Conservation (phyloP, 2,113 vertebrate genomes). For the Porphyrio hochstetteri region DNA sequence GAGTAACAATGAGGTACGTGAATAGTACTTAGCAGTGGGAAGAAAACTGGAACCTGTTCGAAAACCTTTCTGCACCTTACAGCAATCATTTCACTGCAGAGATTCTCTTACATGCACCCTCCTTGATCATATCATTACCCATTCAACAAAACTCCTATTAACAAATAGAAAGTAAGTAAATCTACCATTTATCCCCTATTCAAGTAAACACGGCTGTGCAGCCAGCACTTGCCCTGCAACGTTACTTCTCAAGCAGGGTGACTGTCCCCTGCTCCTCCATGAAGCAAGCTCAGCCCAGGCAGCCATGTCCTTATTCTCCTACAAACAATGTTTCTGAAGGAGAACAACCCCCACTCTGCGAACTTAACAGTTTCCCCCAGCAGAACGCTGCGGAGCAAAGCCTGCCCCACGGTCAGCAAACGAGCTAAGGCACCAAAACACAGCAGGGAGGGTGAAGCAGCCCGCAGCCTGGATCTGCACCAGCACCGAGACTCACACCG, state of each 20-base stretch:
- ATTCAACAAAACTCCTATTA: not conserved
- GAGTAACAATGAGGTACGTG: not conserved
- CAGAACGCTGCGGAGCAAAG: not conserved
- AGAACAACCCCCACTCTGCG: not conserved
- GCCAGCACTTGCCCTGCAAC: not conserved
- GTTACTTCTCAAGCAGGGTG: conserved; percentile 23
- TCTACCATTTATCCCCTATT: not conserved
- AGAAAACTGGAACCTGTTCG: not conserved
- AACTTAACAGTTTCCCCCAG: not conserved
- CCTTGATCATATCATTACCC: not conserved
- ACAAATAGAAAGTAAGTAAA: conserved; percentile 4
- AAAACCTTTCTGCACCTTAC: conserved; percentile 28
- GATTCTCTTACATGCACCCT: not conserved
- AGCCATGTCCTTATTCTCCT: conserved; percentile 62
- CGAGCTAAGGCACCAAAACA: not conserved
- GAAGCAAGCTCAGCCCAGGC: conserved; percentile 43
- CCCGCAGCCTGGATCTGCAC: conserved; percentile 24
- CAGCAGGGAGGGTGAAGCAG: not conserved
- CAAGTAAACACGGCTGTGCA: not conserved
- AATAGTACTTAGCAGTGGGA: not conserved
- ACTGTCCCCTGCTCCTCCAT: conserved; percentile 5
- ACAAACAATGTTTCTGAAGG: conserved; percentile 33
- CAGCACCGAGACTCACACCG: not conserved
- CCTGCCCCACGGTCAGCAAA: not conserved
- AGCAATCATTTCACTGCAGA: conserved; percentile 18